A percentile compares a stretch with the other conserved stretches of the same genome.
These are phyloP conservation scores for Vimba vimba DNA, from an alignment of 2,113 vertebrate species.

Conservation along the genomic window DNA sequence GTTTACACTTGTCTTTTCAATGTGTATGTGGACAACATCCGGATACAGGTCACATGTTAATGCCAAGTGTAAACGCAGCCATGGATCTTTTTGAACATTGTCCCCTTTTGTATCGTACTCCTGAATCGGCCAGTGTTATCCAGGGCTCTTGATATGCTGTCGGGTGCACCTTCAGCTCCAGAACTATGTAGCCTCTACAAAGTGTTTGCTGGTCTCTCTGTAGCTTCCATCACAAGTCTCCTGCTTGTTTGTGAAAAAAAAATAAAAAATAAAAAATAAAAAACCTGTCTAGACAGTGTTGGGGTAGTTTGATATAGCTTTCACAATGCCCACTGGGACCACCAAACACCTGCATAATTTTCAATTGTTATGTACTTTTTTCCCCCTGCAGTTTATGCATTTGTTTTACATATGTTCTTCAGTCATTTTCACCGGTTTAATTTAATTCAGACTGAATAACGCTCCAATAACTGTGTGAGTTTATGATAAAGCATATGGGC, in stretches of 20 bases:
- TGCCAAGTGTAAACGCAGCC: too few species aligned
- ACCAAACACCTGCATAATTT: background rate
- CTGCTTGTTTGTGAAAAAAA: constrained; percentile 17
- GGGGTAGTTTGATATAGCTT: background rate
- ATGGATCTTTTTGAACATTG: background rate
- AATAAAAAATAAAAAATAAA: background rate
- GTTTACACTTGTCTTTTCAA: too few species aligned
- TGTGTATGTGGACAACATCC: too few species aligned
- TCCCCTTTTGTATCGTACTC: background rate
- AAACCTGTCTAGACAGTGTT: background rate
- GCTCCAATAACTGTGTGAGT: background rate
- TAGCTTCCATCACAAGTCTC: background rate
- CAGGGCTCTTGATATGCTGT: background rate
- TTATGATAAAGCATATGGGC: background rate
- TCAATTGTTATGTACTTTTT: background rate
- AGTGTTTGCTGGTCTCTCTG: constrained; percentile 8
- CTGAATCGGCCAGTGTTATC: background rate
- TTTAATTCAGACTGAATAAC: background rate
- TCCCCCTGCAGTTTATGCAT: background rate
- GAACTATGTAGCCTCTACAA: background rate
- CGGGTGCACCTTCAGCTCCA: constrained; percentile 5
- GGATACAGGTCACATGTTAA: too few species aligned
- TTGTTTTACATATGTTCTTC: background rate
- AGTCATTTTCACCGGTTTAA: background rate
- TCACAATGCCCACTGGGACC: background rate